Evolutionary conservation across 2,888 invertebrate species (phyloP), one percentile per base, ranked within the genome.

Genomic region (Spicauda simplicius): DNA sequence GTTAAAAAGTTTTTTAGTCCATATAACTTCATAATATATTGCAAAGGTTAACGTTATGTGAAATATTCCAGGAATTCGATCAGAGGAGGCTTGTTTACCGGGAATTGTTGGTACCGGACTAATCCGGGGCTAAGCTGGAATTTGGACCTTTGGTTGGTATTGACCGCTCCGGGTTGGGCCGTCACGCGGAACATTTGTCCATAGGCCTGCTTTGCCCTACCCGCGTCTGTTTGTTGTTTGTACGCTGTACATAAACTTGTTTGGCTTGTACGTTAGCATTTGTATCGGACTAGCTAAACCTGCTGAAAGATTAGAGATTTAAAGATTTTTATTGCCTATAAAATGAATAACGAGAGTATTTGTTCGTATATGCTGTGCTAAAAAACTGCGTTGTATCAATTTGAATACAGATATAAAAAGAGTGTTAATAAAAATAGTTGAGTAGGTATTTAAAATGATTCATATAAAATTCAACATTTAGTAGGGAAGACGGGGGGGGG

Each of bases 151-250:
- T 53, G n/a, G 61, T 6, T n/a, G 37, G 61, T 53, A 25, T 25
- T 25, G 61, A 53, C 61, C 53, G 33, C 14, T 61, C 19, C 41
- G 58, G 59, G 30, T 50, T 2, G 11, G 30, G 20, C 45, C 20
- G 16, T 59, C 25, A 48, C 16, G n/a, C 16, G 14, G 16, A 48
- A 48, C 48, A 16, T 48, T 48, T 48, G 33, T 37, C 19, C 60
- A 53, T 37, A 61, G 61, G 33, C 6, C 6, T 18, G 61, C 30
- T 50, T 25, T 25, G 25, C 25, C 16, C 52, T 61, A 37, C 37
- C 61, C 37, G 53, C 48, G 48, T 48, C 16, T 61, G 19, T 61
- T 52, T 61, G 53, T 52, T 60, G 50, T 61, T 53, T 20, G 53
- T 53, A 18, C 18, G 18, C 7, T 16, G 53, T 41, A 54, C 41